phyloP scores from a whole-genome alignment of 2,113 vertebrate genomes.

The Atherinomorus stipes region DNA sequence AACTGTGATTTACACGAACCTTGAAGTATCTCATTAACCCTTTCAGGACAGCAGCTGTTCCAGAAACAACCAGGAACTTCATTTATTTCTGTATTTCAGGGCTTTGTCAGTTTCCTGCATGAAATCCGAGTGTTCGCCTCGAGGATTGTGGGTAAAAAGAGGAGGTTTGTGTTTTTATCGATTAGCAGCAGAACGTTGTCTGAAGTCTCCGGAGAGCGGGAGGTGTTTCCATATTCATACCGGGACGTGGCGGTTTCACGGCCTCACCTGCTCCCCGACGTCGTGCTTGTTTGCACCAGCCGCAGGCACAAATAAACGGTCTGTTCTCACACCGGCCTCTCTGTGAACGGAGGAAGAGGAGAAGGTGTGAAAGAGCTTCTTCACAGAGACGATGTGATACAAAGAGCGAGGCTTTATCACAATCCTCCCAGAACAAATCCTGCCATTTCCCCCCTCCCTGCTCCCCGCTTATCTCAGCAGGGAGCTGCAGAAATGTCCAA shows the following conservation, averaged over 20 bases:
- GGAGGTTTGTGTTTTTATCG: constrained; percentile 17
- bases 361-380: constrained; percentile 9
- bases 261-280: constrained; percentile 33
- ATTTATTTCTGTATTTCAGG: no score
- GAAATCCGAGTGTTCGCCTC: background rate
- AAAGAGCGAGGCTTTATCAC: constrained; percentile 27
- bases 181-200: constrained; percentile 17
- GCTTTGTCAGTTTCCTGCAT: background rate
- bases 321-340: constrained; percentile 44
- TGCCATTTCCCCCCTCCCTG: background rate
- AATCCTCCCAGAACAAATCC: constrained; percentile 7
- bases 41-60: no score
- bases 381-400: background rate
- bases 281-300: constrained; percentile 48
- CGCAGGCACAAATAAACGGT: constrained; percentile 39
- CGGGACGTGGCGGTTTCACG: constrained; percentile 17
- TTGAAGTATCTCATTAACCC: no score
- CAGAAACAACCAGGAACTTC: no score
- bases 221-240: constrained; percentile 44
- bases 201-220: background rate
- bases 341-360: background rate
- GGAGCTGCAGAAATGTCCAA: background rate
- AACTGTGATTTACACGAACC: no score
- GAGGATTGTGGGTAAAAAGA: background rate
- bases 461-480: constrained; percentile 26